These are phyloP conservation scores for Drosophila pruinosa DNA, from an alignment of 1,140 invertebrate genomes.

Conservation along the genomic window DNA sequence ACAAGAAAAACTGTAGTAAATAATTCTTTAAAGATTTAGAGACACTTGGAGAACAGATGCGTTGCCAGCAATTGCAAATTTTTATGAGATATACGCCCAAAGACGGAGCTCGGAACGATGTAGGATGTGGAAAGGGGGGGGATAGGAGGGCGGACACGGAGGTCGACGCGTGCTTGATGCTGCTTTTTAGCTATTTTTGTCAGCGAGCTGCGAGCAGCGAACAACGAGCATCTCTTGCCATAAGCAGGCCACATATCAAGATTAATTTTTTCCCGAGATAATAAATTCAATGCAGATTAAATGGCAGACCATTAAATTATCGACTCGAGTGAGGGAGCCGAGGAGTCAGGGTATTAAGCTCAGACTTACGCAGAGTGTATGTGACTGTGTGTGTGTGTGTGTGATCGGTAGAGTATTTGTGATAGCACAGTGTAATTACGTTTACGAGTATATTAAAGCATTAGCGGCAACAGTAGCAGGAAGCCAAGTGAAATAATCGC, in stretches of 20 bases:
- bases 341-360: constrained; percentile 6
- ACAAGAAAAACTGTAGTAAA: constrained; percentile 70
- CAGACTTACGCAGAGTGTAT: background rate
- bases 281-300: constrained; percentile 81
- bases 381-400: constrained; percentile 2
- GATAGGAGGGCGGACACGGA: no score
- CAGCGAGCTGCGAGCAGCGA: no score
- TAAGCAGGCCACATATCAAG: constrained; percentile 78
- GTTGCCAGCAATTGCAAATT: constrained; percentile 72
- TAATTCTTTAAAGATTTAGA: constrained; percentile 81
- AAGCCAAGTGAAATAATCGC: background rate
- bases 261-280: constrained; percentile 78
- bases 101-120: background rate
- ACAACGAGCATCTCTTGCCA: constrained; percentile 46
- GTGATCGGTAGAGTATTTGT: constrained; percentile 4
- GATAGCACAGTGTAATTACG: constrained; percentile 25
- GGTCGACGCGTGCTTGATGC: constrained; percentile 63
- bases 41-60: constrained; percentile 59
- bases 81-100: constrained; percentile 63
- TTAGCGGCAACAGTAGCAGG: background rate
- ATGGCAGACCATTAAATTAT: constrained; percentile 80
- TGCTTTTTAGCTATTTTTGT: constrained; percentile 74
- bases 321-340: constrained; percentile 23
- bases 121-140: background rate
- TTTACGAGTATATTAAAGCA: background rate